Percentiles rank a stretch among this genome's conserved stretches.
Evolutionary conservation across 2,113 vertebrate species (phyloP).

Genomic region (Syrrhaptes paradoxus): DNA sequence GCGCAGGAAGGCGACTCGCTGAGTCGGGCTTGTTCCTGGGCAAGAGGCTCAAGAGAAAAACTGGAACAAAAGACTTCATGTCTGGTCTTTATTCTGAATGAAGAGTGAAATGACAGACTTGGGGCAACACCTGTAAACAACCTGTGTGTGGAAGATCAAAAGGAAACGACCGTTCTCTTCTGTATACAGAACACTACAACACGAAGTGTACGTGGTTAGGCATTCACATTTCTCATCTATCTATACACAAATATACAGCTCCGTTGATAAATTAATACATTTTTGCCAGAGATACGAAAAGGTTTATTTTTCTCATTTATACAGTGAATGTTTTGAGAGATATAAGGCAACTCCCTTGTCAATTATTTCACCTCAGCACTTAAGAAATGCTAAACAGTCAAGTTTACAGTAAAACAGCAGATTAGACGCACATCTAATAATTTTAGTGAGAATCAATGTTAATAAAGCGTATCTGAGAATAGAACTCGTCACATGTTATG

Average conservation of each 20-base stretch:
- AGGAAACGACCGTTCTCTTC: background rate
- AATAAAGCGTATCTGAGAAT: constrained; percentile 49
- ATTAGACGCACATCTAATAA: constrained; percentile 55
- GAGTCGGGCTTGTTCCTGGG: rapidly evolving
- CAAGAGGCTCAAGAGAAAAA: background rate
- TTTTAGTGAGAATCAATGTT: constrained; percentile 41
- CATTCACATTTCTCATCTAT: constrained; percentile 41
- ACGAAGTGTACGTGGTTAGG: background rate
- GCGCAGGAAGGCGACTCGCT: background rate
- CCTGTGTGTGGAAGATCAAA: constrained; percentile 11
- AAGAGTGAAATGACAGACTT: background rate
- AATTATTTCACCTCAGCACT: constrained; percentile 58
- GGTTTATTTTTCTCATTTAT: constrained; percentile 61
- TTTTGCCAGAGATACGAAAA: constrained; percentile 65
- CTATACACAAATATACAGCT: constrained; percentile 62
- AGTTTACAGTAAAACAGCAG: constrained; percentile 70
- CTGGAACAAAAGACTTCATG: background rate
- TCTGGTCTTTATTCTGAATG: background rate
- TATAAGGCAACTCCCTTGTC: constrained; percentile 69
- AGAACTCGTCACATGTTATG: constrained; percentile 10
- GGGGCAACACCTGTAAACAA: constrained; percentile 52
- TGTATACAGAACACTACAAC: background rate
- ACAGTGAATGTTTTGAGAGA: constrained; percentile 69
- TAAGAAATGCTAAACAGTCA: constrained; percentile 65
- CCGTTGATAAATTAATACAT: constrained; percentile 37